Evolutionary conservation across 92 coral and sea anemone species (phyloP), one percentile per base, ranked within the genome.

Genomic region (Nematostella vectensis): DNA sequence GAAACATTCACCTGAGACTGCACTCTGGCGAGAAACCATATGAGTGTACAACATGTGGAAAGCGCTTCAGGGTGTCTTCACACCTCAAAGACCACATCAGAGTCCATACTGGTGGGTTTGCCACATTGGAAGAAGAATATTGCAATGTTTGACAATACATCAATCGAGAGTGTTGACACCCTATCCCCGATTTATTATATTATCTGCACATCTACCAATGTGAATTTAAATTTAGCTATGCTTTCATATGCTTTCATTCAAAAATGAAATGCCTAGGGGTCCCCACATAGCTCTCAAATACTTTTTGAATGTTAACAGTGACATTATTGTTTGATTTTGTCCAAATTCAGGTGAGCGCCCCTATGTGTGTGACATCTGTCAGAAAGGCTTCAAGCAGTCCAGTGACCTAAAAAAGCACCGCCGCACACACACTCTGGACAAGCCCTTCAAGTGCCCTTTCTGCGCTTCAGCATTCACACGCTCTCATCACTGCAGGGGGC

Each of bases 11-110:
- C 63, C 77, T 91, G 0, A 67, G 98, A 17, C 50, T 91, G 28
- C 98, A 91, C 59, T 87, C 97, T 29, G 97, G 97, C 29, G 95
- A 91, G 59, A 79, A 83, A 64, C 98, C 98, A 0, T 91, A 86
- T 48, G 80, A 81, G 48, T 89, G 97, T 56, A 78, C 64, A 40
- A 85, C 88, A 18, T 89, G 97, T 20, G 94, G 94, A 51, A 89
- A 91, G 38, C 77, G 94, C n/a, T 86, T 91, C 43, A 66, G 93
- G 36, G 96, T 91, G 37, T 89, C 97, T 9, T 89, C 97, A 2
- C 97, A 86, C 65, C 73, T 91, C 42, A 88, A 88, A 63, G 93
- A 91, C 51, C 98, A 91, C 66, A 79, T 86, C 33, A 73, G 96
- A 36, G 95, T 88, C 27, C 96, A 91, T 56, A 91, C 98, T 13